Evolutionary conservation across 2,888 invertebrate genomes (phyloP), one percentile per base, ranked within the genome.

Genomic region (Megalurothrips usitatus): DNA sequence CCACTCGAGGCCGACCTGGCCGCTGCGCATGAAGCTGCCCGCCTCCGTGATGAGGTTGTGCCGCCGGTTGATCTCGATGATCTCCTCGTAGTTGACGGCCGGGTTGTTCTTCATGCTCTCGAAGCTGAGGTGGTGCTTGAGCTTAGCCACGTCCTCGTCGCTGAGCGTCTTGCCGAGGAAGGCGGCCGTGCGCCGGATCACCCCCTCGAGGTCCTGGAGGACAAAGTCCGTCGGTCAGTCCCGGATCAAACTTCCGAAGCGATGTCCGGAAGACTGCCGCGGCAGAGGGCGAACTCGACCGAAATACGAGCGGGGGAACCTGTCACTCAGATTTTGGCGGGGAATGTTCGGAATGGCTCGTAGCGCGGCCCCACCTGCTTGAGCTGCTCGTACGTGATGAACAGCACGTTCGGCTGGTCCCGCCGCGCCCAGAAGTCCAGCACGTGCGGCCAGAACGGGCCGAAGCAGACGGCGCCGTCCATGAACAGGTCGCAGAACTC

Each of bases 401-500:
- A 85, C 43, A 87, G 84, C 17, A 87, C 80, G 82, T 87, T 85
- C 3, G 84, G 84, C 34, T 85, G 83, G 49, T 86, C 83, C 79
- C 86, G 84, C 19, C 88, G 63, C 58, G 85, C 84, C 85, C 86
- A 86, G 83, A 85, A 86, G 58, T 85, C 85, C 68, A 85, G 81
- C 34, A 87, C 85, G 83, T 87, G 86, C 19, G 85, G 84, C 85
- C 86, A 86, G 83, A 86, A 85, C 14, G 87, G 87, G 75, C 85
- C 85, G 84, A 85, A 87, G 10, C 84, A 83, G 80, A 86, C 86
- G 86, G 78, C 78, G 84, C 90, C 91, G 81, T 88, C 88, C 81
- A 91, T 87, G 84, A 92, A 92, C 0, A 91, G 89, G 34, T 90
- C 89, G 87, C 90, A 91, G 85, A 92, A 92, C 68, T 89, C 87